Evolutionary conservation across 2,888 invertebrate genomes (phyloP).

Genomic region (Rosalia funebris): DNA sequence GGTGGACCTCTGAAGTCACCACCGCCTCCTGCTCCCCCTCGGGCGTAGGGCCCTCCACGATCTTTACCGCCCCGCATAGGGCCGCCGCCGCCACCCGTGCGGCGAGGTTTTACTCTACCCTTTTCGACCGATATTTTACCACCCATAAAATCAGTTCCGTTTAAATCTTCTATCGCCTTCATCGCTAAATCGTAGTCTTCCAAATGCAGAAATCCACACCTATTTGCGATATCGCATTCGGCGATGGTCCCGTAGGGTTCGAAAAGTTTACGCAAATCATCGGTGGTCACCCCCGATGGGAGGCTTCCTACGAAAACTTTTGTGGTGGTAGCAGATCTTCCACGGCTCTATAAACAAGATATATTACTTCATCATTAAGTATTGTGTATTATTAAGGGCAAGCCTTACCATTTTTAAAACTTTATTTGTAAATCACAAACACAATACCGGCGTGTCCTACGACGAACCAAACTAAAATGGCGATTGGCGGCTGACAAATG

Average conservation of each 20-base stretch:
- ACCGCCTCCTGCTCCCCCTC: constrained; percentile 54
- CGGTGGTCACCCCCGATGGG: constrained; percentile 84
- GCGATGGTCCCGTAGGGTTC: constrained; percentile 87
- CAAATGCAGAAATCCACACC: constrained; percentile 95
- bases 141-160: constrained; percentile 86
- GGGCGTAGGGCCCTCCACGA: constrained; percentile 59
- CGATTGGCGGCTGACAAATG: background rate
- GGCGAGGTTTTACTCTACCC: constrained; percentile 79
- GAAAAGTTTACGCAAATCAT: constrained; percentile 85
- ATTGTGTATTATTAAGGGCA: too few species aligned
- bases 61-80: constrained; percentile 68
- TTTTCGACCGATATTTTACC: constrained; percentile 86
- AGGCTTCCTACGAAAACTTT: constrained; percentile 95
- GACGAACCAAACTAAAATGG: background rate
- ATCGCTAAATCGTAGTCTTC: constrained; percentile 84
- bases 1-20: constrained; percentile 36
- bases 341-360: constrained; percentile 52
- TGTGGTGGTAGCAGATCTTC: constrained; percentile 59
- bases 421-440: too few species aligned
- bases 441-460: background rate
- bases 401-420: too few species aligned
- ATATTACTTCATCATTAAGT: too few species aligned
- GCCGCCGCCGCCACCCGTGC: constrained; percentile 66
- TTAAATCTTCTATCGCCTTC: constrained; percentile 81
- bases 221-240: constrained; percentile 94